Percentiles rank a stretch among this genome's conserved stretches.
These are phyloP conservation scores for Hyppa rectilinea DNA, from an alignment of 2,888 invertebrate species.

Conservation along the genomic window DNA sequence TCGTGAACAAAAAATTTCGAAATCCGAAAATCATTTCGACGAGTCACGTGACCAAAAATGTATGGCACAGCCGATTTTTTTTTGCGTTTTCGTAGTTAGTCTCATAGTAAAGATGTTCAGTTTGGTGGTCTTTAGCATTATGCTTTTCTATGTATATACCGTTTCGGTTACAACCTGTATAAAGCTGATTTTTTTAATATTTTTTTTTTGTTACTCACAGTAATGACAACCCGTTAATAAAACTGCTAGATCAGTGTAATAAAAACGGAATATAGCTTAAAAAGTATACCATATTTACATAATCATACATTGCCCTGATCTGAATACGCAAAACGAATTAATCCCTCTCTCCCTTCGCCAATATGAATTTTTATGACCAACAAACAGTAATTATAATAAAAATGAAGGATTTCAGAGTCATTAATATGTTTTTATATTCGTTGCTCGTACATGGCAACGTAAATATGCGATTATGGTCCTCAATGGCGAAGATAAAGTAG, in stretches of 20 bases:
- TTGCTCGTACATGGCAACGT: conserved; percentile 22
- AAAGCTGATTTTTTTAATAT: no score
- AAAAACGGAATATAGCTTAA: conserved; percentile 25
- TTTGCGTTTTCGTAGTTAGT: no score
- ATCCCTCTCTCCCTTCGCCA: conserved; percentile 47
- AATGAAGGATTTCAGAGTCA: conserved; percentile 59
- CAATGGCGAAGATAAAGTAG: conserved; percentile 21
- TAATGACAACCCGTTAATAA: background rate
- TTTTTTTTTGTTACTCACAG: no score
- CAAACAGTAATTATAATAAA: conserved; percentile 66
- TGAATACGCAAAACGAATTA: conserved; percentile 59
- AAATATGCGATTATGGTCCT: conserved; percentile 38
- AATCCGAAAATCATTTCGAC: no score
- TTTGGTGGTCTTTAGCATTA: no score
- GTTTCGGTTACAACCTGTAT: no score
- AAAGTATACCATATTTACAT: conserved; percentile 29
- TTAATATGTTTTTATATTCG: conserved; percentile 56
- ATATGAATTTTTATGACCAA: conserved; percentile 67
- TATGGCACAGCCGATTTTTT: no score
- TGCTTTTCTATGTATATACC: no score
- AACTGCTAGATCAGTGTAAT: conserved; percentile 1
- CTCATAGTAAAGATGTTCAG: no score
- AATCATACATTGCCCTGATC: conserved; percentile 36
- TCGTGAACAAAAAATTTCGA: no score
- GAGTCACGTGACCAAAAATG: no score